Conservation (phyloP, 2,888 invertebrate genomes). For the Chrysina gloriosa region DNA sequence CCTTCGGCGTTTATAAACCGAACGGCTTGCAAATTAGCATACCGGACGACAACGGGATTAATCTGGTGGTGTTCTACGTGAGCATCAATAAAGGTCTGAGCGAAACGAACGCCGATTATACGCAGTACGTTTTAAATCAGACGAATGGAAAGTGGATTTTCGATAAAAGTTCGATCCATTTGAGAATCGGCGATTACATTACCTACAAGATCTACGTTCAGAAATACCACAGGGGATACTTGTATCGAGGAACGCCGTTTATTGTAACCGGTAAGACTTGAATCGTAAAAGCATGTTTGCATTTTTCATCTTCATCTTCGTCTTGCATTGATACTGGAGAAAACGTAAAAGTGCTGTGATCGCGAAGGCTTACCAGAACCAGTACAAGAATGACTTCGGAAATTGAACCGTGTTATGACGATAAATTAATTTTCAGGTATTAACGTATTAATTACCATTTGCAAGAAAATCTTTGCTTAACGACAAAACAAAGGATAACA, state of each 20-base stretch:
- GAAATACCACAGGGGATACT: not conserved
- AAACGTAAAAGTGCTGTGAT: too few species aligned
- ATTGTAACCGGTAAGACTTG: not conserved
- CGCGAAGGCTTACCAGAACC: too few species aligned
- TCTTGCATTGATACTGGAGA: too few species aligned
- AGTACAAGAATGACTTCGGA: too few species aligned
- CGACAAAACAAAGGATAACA: not conserved
- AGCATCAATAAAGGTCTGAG: constrained; percentile 29
- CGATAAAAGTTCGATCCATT: constrained; percentile 5
- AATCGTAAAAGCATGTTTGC: not conserved
- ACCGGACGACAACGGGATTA: constrained; percentile 39
- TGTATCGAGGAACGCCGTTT: not conserved
- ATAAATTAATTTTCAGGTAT: too few species aligned
- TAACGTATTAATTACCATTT: too few species aligned
- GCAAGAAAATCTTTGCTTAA: too few species aligned
- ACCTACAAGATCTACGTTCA: constrained; percentile 28
- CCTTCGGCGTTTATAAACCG: constrained; percentile 20
- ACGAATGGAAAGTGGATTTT: constrained; percentile 23
- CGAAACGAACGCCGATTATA: constrained; percentile 14
- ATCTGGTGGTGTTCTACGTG: constrained; percentile 36
- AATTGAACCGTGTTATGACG: too few species aligned
- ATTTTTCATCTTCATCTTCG: too few species aligned
- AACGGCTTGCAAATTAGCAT: constrained; percentile 36
- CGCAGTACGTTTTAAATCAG: constrained; percentile 22
- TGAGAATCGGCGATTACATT: constrained; percentile 22